Conservation (phyloP, 2,797 vertebrate genomes). For the Falco rusticolus region DNA sequence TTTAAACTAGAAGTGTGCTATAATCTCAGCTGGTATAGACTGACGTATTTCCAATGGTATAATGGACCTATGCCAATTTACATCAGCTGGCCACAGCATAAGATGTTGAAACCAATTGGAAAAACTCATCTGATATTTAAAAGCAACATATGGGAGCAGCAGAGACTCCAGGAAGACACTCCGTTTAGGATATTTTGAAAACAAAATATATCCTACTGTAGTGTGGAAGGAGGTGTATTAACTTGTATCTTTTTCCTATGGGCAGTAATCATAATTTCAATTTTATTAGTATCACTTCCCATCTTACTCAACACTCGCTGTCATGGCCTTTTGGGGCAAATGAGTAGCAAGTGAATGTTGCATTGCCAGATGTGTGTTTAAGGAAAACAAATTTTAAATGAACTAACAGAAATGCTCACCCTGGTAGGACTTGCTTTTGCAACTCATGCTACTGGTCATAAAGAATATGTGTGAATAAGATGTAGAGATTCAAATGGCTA, state of each 20-base stretch:
- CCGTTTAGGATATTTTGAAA: not conserved
- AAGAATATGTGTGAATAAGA: not conserved
- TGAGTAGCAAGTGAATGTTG: not conserved
- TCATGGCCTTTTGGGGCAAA: not conserved
- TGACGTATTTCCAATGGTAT: not conserved
- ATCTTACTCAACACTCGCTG: not conserved
- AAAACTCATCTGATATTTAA: conserved; percentile 39
- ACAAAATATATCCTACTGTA: not conserved
- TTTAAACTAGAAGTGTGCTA: not conserved
- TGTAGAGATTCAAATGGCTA: not conserved
- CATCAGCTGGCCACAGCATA: conserved; percentile 46
- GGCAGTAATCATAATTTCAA: not conserved
- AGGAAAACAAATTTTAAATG: not conserved
- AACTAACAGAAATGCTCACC: not conserved
- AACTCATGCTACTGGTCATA: not conserved
- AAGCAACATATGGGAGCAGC: conserved; percentile 43
- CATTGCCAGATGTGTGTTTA: not conserved
- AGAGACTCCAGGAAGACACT: not conserved
- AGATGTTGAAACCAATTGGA: conserved; percentile 45
- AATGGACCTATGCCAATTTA: conserved; percentile 27
- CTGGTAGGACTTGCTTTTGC: not conserved
- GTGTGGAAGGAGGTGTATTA: not conserved
- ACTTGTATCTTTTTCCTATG: not conserved
- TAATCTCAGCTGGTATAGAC: conserved; percentile 22
- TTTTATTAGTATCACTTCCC: not conserved